Base-by-base conservation (phyloP, 2,113 vertebrate species). In the Danionella cerebrum region DNA sequence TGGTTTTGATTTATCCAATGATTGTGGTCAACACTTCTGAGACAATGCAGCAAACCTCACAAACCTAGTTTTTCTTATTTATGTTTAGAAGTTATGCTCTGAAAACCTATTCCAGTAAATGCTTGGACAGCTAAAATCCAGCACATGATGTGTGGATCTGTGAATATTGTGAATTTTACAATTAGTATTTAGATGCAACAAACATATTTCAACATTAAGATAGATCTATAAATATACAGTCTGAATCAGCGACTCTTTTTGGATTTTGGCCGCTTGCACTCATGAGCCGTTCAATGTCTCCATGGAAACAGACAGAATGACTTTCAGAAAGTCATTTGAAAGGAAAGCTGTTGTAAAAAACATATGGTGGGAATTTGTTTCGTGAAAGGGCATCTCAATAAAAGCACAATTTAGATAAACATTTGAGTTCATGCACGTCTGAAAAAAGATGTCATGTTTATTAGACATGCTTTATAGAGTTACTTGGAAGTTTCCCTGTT, bases 41-140 rank as follows among this genome's bases (percentile, higher is more conserved):
- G n/a, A n/a, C n/a, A n/a, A n/a, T n/a, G n/a, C n/a, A n/a, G n/a
- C n/a, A n/a, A n/a, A n/a, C n/a, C n/a, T n/a, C n/a, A n/a, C n/a
- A n/a, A n/a, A n/a, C n/a, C n/a, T n/a, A n/a, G n/a, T 69, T 36
- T 10, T 36, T 55, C 31, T 42, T 64, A 50, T 63, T 59, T 72
- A 66, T 76, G 63, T 64, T 68, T 64, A 68, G 38, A 24, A 18
- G 31, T 7, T 42, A 44, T 39, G 63, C 67, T 62, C 51, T 24
- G 52, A 38, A n/a, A n/a, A n/a, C n/a, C n/a, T n/a, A n/a, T n/a
- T n/a, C n/a, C n/a, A n/a, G n/a, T n/a, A n/a, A n/a, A 48, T 35
- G 57, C 70, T 71, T 70, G 50, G 44, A 36, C 31, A 58, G 42
- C 58, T 38, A 21, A 62, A 65, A 48, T 65, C 54, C 60, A 3